phyloP scores from a whole-genome alignment of 2,113 vertebrate species.

The Chionomys nivalis region DNA sequence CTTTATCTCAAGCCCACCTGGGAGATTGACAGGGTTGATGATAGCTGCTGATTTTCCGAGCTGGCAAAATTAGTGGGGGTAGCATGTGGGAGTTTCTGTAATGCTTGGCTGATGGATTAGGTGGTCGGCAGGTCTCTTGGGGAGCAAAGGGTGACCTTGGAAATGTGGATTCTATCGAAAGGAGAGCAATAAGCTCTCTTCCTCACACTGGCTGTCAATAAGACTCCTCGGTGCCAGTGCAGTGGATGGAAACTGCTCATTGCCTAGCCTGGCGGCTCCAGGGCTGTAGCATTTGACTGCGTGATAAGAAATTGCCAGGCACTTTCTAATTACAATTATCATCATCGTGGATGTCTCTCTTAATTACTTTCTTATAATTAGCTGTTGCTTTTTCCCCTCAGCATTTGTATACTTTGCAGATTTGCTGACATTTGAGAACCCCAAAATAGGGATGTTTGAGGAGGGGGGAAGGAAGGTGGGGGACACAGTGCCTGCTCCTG shows the following conservation, averaged over 20 bases:
- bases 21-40: constrained; percentile 8
- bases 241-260: background rate
- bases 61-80: background rate
- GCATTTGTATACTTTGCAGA: constrained; percentile 77
- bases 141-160: constrained; percentile 70
- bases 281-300: constrained; percentile 66
- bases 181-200: constrained; percentile 60
- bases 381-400: constrained; percentile 73
- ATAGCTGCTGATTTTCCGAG: constrained; percentile 19
- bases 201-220: constrained; percentile 54
- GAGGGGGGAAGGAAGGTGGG: constrained; percentile 27
- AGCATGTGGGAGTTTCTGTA: background rate
- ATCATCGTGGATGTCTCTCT: constrained; percentile 82
- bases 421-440: constrained; percentile 81
- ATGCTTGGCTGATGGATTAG: constrained; percentile 31
- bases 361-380: constrained; percentile 84
- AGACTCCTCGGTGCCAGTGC: background rate
- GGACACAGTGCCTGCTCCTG: background rate
- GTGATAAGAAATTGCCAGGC: constrained; percentile 70
- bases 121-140: constrained; percentile 47
- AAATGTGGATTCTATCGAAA: constrained; percentile 39
- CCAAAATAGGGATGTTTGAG: constrained; percentile 74
- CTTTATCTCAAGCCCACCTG: background rate
- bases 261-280: constrained; percentile 12
- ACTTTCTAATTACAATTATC: constrained; percentile 82